These are phyloP conservation scores for Aphrocallistes beatrix DNA, from an alignment of 37 sponge, comb jelly and placozoan species.

Conservation along the genomic window DNA sequence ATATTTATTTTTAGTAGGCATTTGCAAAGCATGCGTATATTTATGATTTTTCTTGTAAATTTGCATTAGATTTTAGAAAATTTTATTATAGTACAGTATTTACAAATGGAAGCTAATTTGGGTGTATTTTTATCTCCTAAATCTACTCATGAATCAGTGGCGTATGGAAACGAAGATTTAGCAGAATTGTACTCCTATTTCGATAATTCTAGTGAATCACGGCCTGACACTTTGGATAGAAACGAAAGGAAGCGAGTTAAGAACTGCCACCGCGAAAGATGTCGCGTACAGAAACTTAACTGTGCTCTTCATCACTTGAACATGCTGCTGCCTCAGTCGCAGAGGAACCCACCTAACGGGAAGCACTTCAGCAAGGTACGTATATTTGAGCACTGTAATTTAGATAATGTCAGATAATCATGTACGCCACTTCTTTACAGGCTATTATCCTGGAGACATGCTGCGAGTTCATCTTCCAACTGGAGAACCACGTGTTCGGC, in stretches of 20 bases:
- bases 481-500: slow-evolving; percentile 19
- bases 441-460: neutral
- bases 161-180: neutral
- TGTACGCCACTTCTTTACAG: neutral
- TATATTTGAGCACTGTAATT: neutral
- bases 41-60: too few species aligned
- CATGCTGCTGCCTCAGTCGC: neutral
- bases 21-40: too few species aligned
- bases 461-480: neutral
- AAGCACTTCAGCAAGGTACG: slow-evolving; percentile 8
- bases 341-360: neutral
- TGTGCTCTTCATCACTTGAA: neutral
- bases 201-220: neutral
- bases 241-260: neutral
- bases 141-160: too few species aligned
- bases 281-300: neutral
- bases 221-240: neutral
- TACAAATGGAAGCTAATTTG: too few species aligned
- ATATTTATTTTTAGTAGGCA: too few species aligned
- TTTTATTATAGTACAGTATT: too few species aligned
- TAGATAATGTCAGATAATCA: neutral
- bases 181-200: neutral
- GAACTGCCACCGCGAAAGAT: neutral
- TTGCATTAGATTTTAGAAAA: too few species aligned
- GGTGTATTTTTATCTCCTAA: too few species aligned